Evolutionary conservation across 2,888 invertebrate species (phyloP), one percentile per base, ranked within the genome.

Genomic region (Macropis europaea): DNA sequence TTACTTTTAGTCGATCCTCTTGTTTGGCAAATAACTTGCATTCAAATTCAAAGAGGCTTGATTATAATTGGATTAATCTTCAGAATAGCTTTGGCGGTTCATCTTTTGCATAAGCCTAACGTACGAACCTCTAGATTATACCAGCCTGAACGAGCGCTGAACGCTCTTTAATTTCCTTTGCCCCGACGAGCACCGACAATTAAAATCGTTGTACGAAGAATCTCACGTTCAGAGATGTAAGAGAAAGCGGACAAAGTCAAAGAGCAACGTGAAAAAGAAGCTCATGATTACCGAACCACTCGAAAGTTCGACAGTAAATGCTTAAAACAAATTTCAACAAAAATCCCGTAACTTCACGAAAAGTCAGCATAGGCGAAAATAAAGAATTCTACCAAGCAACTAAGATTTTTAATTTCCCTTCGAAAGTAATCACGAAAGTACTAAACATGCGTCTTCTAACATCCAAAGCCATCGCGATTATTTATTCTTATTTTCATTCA

Each of bases 41-140:
- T 42, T 45, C 17, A 61, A 28, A 62, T 50, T 43, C 42, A 15
- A 7, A 19, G 11, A 2, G n/a, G 13, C 13, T 17, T 15, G 24
- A 19, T 34, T 24, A 56, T 42, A 54, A 66, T 56, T 54, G 34
- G 43, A 66, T 71, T 60, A 71, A 60, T 38, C 19, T 9, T 7
- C 7, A 30, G 24, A 38, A 32, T 43, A 19, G 30, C 50, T 50
- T 56, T 48, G 38, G 38, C 30, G 50, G 30, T 19, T 38, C 36
- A 19, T 32, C 24, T 43, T 70, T 59, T 47, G 53, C 64, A 54
- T 48, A 66, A 66, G 28, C 34, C 17, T 3, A 15, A 48, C 42
- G 50, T 48, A 70, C 32, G 43, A 26, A 13, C 24, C 53, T 24
- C 40, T 22, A 47, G 24, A 69, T 63, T 63, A 45, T 17, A 17